Percentiles rank a stretch among this genome's conserved stretches.
Evolutionary conservation across 2,797 vertebrate species (phyloP).

Genomic region (Euphonia xanthogaster): DNA sequence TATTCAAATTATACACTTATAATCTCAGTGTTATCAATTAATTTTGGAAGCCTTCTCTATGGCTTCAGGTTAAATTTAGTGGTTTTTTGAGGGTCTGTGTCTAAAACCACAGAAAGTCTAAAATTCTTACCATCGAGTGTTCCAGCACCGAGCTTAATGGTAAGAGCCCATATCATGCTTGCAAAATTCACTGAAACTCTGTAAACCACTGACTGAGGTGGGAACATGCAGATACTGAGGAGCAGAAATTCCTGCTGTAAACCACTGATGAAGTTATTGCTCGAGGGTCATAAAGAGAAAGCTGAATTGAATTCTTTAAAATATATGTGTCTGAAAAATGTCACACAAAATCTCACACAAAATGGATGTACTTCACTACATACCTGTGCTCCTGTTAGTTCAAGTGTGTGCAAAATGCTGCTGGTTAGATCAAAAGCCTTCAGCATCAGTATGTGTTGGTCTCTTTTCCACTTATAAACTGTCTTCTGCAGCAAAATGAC

Average conservation of each 20-base stretch:
- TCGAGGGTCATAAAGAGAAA: neutral
- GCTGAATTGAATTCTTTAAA: neutral
- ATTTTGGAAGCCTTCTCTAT: neutral
- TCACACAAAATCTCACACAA: neutral
- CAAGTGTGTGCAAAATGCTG: neutral
- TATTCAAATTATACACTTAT: neutral
- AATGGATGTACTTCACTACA: neutral
- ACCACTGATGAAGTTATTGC: neutral
- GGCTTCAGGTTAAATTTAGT: neutral
- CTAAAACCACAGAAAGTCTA: neutral
- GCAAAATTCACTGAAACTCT: neutral
- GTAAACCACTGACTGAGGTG: neutral
- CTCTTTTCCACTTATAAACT: conserved; percentile 12
- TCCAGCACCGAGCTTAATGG: neutral
- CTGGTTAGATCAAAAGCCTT: neutral
- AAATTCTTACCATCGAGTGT: neutral
- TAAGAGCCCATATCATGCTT: neutral
- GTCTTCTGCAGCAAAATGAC: conserved; percentile 38
- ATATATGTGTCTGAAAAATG: neutral
- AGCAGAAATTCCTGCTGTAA: neutral
- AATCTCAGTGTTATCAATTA: neutral
- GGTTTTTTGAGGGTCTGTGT: neutral
- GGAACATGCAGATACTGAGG: neutral
- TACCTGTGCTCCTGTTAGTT: neutral
- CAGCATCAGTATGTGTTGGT: neutral